A percentile compares a stretch with the other conserved stretches of the same genome.
Conservation (phyloP, 1,140 invertebrate species). For the Nautilus pompilius region DNA sequence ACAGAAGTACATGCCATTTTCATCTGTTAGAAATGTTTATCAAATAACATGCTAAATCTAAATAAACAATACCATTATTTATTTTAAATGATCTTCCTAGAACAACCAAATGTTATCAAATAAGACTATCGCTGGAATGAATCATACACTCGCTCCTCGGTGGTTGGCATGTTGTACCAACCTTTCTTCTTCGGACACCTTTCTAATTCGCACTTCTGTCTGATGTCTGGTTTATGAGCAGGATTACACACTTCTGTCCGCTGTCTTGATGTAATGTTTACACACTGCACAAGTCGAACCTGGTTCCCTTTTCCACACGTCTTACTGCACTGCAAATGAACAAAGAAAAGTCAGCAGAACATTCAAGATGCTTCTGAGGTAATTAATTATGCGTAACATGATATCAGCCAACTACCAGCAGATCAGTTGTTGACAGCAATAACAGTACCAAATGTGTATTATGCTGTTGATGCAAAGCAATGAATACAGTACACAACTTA, state of each 20-base stretch:
- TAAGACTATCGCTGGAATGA: background rate
- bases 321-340: slow-evolving; percentile 43
- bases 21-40: no score
- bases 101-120: background rate
- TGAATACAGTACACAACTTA: no score
- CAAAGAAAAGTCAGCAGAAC: no score
- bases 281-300: slow-evolving; percentile 50
- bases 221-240: slow-evolving; percentile 42
- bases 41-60: background rate
- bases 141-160: no score
- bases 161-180: no score
- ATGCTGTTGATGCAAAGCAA: no score
- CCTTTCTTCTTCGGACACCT: slow-evolving; percentile 44
- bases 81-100: background rate
- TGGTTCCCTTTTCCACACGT: slow-evolving; percentile 45
- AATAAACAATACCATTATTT: background rate
- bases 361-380: no score
- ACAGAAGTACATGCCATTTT: no score
- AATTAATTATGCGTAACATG: no score
- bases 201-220: slow-evolving; percentile 49
- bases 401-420: no score
- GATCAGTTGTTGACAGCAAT: no score
- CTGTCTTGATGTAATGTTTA: slow-evolving; percentile 52
- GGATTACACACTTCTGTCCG: slow-evolving; percentile 46
- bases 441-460: no score